Conservation (phyloP, 2,797 vertebrate genomes). For the Acipenser ruthenus region DNA sequence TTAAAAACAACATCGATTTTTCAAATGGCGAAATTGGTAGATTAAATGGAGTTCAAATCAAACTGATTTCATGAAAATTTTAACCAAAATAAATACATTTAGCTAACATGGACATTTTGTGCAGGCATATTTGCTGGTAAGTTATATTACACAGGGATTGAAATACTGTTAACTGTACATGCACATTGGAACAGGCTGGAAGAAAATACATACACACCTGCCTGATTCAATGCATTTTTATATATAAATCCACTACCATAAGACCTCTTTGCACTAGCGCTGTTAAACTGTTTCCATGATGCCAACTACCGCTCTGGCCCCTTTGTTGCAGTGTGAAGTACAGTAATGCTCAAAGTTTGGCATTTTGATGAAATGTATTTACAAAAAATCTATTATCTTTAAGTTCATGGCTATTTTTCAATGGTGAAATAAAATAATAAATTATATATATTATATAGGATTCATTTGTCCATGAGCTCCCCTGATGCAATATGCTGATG, state of each 20-base stretch:
- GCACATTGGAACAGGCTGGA: conserved; percentile 38
- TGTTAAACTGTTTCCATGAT: background rate
- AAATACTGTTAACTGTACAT: conserved; percentile 58
- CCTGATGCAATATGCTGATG: conserved; percentile 8
- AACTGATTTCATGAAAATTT: conserved; percentile 21
- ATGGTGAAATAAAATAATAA: too few species aligned
- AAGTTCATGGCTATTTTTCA: too few species aligned
- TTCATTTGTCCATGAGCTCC: conserved; percentile 8
- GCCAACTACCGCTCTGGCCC: conserved; percentile 5
- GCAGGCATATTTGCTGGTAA: conserved; percentile 69
- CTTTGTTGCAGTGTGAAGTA: background rate
- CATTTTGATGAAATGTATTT: too few species aligned
- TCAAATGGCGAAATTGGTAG: conserved; percentile 14
- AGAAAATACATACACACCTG: conserved; percentile 49
- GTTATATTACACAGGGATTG: conserved; percentile 57
- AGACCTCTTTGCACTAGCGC: conserved; percentile 21
- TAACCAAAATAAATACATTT: conserved; percentile 41
- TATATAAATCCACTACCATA: conserved; percentile 58
- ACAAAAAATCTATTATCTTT: too few species aligned
- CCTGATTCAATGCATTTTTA: conserved; percentile 50
- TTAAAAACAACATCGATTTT: conserved; percentile 14
- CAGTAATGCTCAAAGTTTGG: too few species aligned
- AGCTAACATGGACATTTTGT: conserved; percentile 51
- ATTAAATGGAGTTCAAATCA: conserved; percentile 7
- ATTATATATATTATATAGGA: too few species aligned